Conservation (phyloP, 2,113 vertebrate species). For the Oncorhynchus nerka region DNA sequence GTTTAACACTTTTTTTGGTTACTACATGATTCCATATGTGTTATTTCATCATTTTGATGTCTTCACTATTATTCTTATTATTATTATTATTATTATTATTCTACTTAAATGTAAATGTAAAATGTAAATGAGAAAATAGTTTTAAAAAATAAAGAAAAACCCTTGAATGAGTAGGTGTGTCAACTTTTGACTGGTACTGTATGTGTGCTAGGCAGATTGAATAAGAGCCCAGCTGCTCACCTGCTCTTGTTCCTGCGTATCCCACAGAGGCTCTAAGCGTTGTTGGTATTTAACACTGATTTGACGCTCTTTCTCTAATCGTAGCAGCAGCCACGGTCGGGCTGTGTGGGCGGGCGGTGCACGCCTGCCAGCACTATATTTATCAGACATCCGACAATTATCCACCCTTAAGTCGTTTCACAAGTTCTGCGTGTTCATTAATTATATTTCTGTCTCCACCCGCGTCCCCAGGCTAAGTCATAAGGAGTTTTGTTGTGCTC, state of each 20-base stretch:
- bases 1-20: no score
- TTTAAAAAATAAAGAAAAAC: no score
- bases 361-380: constrained; percentile 49
- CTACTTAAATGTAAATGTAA: no score
- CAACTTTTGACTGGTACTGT: no score
- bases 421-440: constrained; percentile 55
- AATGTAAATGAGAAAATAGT: no score
- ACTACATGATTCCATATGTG: no score
- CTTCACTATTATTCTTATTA: no score
- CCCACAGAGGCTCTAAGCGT: constrained; percentile 28
- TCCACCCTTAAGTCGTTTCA: constrained; percentile 47
- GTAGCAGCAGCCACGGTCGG: constrained; percentile 12
- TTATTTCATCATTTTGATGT: no score
- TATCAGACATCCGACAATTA: constrained; percentile 55
- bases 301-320: constrained; percentile 39
- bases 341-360: constrained; percentile 34
- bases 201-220: constrained; percentile 37
- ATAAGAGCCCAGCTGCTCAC: constrained; percentile 14
- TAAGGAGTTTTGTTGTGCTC: constrained; percentile 35
- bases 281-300: constrained; percentile 42
- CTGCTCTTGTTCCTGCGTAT: constrained; percentile 11
- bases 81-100: no score
- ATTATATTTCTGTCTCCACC: constrained; percentile 52
- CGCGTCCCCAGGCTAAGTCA: constrained; percentile 38
- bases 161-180: no score